Evolutionary conservation across 2,797 vertebrate genomes (phyloP).

Genomic region (Chiloscyllium punctatum): DNA sequence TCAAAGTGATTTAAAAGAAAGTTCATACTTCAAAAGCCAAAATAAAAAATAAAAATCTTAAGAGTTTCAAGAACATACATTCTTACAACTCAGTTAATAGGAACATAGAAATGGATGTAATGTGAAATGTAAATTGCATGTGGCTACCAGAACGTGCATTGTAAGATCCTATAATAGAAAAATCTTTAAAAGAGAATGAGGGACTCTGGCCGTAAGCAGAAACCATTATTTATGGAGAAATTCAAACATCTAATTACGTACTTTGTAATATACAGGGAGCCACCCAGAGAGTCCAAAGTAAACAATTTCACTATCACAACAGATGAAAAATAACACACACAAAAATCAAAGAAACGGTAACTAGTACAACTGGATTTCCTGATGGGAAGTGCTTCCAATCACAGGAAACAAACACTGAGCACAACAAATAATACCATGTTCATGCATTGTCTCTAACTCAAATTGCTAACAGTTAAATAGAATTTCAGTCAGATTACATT

Average conservation of each 20-base stretch:
- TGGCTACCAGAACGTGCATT: not conserved
- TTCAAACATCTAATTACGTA: not conserved
- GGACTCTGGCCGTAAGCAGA: not conserved
- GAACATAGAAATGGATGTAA: not conserved
- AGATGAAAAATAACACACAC: not conserved
- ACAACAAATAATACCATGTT: no score
- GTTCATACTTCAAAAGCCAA: not conserved
- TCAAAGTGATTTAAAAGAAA: not conserved
- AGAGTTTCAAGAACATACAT: not conserved
- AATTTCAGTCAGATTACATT: not conserved
- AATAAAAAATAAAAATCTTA: not conserved
- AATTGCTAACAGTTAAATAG: not conserved
- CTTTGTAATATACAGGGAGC: not conserved
- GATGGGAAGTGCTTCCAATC: not conserved
- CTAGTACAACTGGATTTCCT: not conserved
- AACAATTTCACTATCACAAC: no score
- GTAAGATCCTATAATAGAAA: not conserved
- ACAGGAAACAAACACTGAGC: no score
- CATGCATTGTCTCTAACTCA: no score
- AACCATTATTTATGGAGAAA: not conserved
- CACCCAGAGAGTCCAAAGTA: not conserved
- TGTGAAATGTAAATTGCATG: not conserved
- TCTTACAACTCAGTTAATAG: not conserved
- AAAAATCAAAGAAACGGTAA: not conserved
- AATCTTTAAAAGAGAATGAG: not conserved